Base-by-base conservation (phyloP, 2,888 invertebrate species). In the Stenodema calcarata region DNA sequence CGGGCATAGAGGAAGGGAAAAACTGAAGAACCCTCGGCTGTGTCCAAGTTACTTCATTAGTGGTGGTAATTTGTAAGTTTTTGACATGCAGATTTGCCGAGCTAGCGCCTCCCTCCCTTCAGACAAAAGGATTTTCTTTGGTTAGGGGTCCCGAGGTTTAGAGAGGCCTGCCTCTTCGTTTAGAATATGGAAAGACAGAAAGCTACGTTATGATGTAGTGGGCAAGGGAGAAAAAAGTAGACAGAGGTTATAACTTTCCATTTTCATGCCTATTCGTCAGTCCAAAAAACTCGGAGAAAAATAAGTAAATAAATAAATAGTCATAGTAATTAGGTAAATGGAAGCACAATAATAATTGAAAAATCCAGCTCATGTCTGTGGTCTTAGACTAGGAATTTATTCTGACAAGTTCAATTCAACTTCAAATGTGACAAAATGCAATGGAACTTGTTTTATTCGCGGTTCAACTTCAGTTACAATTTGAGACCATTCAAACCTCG, bases 31-130 rank as follows among this genome's bases (percentile, higher is more conserved):
- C 62, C 62, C 23, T 62, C 62, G 3, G 11, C 62, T 7, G 23
- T 23, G 62, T 62, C 9, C 62, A 62, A 62, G 23, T 62, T 62
- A 73, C 73, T 73, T 73, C 73, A 73, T 73, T 73, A 73, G 35
- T 35, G 9, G 73, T 35, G 73, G 73, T 73, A 73, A 73, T 73
- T 73, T 30, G 73, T 73, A 73, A 73, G 73, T 73, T 73, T 73
- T 73, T 73, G 73, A 73, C 73, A 73, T 73, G 73, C 73, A 73
- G 73, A 73, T 73, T 73, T 30, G 73, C 35, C 73, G 41, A 35
- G 73, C 30, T 35, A 30, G 73, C 73, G 35, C 73, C 18, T 35
- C n/a, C 62, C 18, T 23, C 23, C 69, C 28, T 23, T 41, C 73
- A 30, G 41, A 30, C 11, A 30, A 73, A 73, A 41, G 35, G 73